Base-by-base conservation (phyloP, 2,888 invertebrate genomes). In the Mystacides longicornis region DNA sequence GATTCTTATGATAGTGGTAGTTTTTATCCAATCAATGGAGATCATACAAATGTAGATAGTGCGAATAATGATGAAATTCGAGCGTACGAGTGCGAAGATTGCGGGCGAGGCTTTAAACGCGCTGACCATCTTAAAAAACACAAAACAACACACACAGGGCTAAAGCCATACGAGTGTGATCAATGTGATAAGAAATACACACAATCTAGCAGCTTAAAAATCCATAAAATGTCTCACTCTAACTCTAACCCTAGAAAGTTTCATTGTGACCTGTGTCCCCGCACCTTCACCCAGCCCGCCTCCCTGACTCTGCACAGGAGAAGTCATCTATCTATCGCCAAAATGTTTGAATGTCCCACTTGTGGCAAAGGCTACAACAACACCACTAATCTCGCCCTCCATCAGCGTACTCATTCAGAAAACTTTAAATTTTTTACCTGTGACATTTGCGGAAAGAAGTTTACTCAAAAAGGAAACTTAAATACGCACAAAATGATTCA, bases 401-500 rank as follows among this genome's bases (percentile, higher is more conserved):
- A 46, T 46, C 46, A 21, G 14, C 19, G 20, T 11, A 19, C 20
- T 16, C 46, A 46, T 20, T 3, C 19, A 2, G 4, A 21, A 19
- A 20, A 46, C 16, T 37, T 37, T 5, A 46, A 46, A 46, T 21
- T 46, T 11, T 21, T 21, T 14, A 21, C 19, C n/a, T 46, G 46
- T 20, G 19, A 19, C 7, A 14, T 21, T 5, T 46, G 46, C 19
- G 46, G 46, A 20, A 46, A 46, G 46, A 46, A 46, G 18, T 46
- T 46, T 19, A 46, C 46, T 3, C 46, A 46, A 19, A 46, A 46
- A 46, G 46, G 27, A 9, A 46, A 52, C 31, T 19, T 52, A 21
- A 45, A 46, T 21, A 43, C 27, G 4, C 52, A 52, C 3, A 18
- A 19, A 23, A 46, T 46, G 52, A 52, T 46, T n/a, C 52, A 52